Evolutionary conservation across 2,113 vertebrate species (phyloP).

Genomic region (Cyprinodon tularosa): DNA sequence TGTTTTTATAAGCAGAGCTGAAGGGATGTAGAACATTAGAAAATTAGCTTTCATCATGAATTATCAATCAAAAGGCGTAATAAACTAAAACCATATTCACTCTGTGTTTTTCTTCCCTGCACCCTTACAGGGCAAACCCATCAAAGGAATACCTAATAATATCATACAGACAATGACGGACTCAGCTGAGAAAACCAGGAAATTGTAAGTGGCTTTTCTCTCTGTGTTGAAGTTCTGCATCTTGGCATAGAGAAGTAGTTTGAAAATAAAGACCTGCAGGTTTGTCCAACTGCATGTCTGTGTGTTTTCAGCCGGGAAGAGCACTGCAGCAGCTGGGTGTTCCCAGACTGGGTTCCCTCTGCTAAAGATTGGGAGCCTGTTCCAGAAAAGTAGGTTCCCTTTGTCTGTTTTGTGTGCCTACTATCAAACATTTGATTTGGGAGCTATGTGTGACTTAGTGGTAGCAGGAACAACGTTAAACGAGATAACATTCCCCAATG

Average conservation of each 20-base stretch:
- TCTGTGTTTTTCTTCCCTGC: slow-evolving; percentile 47
- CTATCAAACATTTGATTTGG: not conserved
- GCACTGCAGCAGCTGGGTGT: slow-evolving; percentile 85
- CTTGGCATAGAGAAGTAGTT: not conserved
- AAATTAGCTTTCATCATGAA: too few relatives aligned
- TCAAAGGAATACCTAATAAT: slow-evolving; percentile 81
- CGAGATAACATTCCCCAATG: too few relatives aligned
- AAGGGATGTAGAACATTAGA: too few relatives aligned
- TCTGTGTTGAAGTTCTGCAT: not conserved
- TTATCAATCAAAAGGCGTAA: too few relatives aligned
- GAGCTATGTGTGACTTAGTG: not conserved
- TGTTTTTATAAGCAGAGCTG: too few relatives aligned
- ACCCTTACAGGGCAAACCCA: slow-evolving; percentile 62
- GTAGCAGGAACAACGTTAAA: too few relatives aligned
- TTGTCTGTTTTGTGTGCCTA: not conserved
- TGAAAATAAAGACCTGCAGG: not conserved
- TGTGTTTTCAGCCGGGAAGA: slow-evolving; percentile 81
- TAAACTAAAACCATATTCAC: too few relatives aligned
- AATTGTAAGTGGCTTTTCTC: slow-evolving; percentile 79
- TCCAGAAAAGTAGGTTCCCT: slow-evolving; percentile 78
- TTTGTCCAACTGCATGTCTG: not conserved
- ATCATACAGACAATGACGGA: slow-evolving; percentile 83
- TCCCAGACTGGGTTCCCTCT: slow-evolving; percentile 89
- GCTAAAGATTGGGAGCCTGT: slow-evolving; percentile 82
- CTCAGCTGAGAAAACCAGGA: slow-evolving; percentile 78